Evolutionary conservation across 2,797 vertebrate species (phyloP).

Genomic region (Oreochromis grahami): DNA sequence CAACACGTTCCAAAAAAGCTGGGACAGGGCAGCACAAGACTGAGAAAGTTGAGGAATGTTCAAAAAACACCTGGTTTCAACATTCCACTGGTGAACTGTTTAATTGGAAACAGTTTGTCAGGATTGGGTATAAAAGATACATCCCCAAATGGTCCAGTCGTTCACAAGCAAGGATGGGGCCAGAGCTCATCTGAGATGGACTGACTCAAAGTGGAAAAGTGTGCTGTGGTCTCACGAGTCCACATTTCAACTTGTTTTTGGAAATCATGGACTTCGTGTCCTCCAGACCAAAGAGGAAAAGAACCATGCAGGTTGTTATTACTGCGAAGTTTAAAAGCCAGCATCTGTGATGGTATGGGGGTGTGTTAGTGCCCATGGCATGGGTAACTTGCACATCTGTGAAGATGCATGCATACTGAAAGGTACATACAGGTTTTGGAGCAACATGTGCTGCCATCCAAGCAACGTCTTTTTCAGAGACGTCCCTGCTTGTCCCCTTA

Average conservation of each 20-base stretch:
- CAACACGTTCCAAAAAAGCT: neutral
- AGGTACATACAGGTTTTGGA: neutral
- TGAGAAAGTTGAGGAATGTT: neutral
- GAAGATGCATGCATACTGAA: neutral
- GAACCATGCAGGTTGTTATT: neutral
- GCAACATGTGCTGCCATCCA: neutral
- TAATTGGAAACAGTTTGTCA: neutral
- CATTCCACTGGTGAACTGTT: neutral
- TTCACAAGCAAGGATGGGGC: neutral
- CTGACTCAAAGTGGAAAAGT: neutral
- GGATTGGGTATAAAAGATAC: neutral
- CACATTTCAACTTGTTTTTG: neutral
- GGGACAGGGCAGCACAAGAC: neutral
- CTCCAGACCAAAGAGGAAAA: neutral
- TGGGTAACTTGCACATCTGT: neutral
- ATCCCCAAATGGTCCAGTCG: neutral
- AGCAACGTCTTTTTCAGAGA: neutral
- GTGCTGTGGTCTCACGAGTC: neutral
- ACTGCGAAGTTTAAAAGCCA: neutral
- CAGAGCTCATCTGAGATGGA: rapidly evolving
- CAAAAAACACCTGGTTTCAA: neutral
- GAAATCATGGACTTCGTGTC: neutral
- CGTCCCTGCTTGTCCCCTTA: rapidly evolving
- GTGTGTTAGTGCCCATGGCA: neutral
- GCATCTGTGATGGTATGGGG: neutral